Percentiles rank a stretch among this genome's conserved stretches.
phyloP scores from a whole-genome alignment of 2,888 invertebrate genomes.

The Kryphioiulus occultus region DNA sequence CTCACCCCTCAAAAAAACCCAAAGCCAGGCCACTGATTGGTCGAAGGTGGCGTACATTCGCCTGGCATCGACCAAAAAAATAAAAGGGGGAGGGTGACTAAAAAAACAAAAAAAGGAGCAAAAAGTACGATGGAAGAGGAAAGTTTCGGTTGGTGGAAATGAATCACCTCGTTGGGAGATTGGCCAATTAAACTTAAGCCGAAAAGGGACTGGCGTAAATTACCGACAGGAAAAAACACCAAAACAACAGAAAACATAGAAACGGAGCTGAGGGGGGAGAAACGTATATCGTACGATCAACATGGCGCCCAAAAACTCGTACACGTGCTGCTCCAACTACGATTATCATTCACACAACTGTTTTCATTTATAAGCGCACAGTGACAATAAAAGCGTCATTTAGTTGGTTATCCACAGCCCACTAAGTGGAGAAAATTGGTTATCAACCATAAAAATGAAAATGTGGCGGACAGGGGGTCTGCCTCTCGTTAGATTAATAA shows the following conservation, averaged over 20 bases:
- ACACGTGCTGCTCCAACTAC: too few relatives aligned
- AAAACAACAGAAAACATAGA: background rate
- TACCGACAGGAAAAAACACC: background rate
- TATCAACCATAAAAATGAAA: too few relatives aligned
- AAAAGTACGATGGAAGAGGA: background rate
- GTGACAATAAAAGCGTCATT: too few relatives aligned
- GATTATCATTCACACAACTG: too few relatives aligned
- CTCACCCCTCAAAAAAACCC: too few relatives aligned
- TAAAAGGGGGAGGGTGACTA: background rate
- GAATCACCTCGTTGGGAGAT: background rate
- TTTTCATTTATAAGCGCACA: too few relatives aligned
- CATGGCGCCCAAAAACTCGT: too few relatives aligned
- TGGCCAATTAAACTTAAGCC: background rate
- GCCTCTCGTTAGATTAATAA: too few relatives aligned
- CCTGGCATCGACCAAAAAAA: background rate
- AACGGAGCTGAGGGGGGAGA: background rate
- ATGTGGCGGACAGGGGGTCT: too few relatives aligned
- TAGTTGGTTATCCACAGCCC: too few relatives aligned
- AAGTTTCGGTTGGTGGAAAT: background rate
- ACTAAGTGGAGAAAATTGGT: too few relatives aligned
- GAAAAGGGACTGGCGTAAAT: background rate
- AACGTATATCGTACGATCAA: background rate
- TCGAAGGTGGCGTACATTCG: background rate
- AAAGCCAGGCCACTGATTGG: too few relatives aligned
- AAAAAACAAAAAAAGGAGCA: background rate